Conservation (phyloP, 2,888 invertebrate genomes). For the Apamea crenata region DNA sequence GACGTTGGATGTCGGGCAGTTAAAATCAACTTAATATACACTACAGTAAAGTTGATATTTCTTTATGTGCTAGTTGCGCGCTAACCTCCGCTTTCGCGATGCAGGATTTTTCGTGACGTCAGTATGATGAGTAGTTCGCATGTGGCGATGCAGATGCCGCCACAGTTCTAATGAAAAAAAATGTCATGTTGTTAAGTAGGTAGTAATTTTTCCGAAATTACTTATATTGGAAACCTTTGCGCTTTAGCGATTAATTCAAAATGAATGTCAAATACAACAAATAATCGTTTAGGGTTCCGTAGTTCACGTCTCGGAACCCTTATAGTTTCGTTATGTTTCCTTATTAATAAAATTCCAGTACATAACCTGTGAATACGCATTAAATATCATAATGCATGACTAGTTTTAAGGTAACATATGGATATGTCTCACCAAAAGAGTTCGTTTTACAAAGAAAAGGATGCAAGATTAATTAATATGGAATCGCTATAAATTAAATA, state of each 20-base stretch:
- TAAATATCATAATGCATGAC: conserved; percentile 55
- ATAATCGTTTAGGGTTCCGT: too few relatives aligned
- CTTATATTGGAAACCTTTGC: not conserved
- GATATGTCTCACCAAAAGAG: conserved; percentile 71
- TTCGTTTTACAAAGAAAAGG: conserved; percentile 43
- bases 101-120: too few relatives aligned
- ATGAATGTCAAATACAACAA: too few relatives aligned
- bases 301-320: too few relatives aligned
- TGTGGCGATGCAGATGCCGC: too few relatives aligned
- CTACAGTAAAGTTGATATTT: too few relatives aligned
- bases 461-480: conserved; percentile 31
- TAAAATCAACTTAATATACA: too few relatives aligned
- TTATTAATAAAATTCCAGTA: conserved; percentile 58
- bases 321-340: too few relatives aligned
- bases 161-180: not conserved
- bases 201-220: not conserved
- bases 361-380: conserved; percentile 61
- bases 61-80: too few relatives aligned
- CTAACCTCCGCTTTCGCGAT: too few relatives aligned
- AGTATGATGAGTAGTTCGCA: too few relatives aligned
- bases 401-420: conserved; percentile 71
- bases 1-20: too few relatives aligned
- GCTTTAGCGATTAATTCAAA: not conserved
- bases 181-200: not conserved
- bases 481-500: not conserved